Evolutionary conservation across 2,888 invertebrate genomes (phyloP), one percentile per base, ranked within the genome.

Genomic region (Ligdia adustata): DNA sequence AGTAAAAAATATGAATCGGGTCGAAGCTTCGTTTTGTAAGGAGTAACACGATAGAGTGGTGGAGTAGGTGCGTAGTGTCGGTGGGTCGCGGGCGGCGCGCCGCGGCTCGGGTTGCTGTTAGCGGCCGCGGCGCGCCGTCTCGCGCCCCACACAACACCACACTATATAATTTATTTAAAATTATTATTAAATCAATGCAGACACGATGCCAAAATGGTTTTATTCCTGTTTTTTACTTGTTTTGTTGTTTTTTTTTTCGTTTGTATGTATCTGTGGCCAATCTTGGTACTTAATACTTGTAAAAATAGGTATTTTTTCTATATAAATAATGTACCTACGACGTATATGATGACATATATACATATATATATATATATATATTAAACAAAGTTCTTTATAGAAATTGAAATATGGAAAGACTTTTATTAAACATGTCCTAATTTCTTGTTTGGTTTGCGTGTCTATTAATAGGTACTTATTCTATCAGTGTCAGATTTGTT

Each of bases 161-260:
- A 72, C 77, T 3, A 68, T 71, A 70, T 79, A 72, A 79, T 83
- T 79, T 83, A 85, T 83, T 82, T 72, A 79, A 73, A 76, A 73
- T 77, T 78, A 82, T 76, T 79, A 80, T 82, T 77, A 76, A 84
- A 82, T 79, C 69, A 72, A 81, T 75, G 84, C 85, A 85, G 84
- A 87, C 85, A 82, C 87, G 87, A 88, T 88, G 89, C 89, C 89
- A 89, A 89, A 89, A 88, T 88, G 88, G 87, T 89, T 87, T 84
- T 82, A 87, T 87, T 86, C 88, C 87, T 86, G 86, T 88, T 87
- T 87, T 82, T 87, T 84, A 81, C 82, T 88, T 86, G 83, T 88
- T 89, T 86, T 87, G 84, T 89, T 88, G 79, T 84, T 86, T 86
- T 82, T 86, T 85, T 82, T 70, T 86, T 81, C 81, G 84, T 87